phyloP scores from a whole-genome alignment of 2,113 vertebrate genomes.

The Protomyctophum bolini region DNA sequence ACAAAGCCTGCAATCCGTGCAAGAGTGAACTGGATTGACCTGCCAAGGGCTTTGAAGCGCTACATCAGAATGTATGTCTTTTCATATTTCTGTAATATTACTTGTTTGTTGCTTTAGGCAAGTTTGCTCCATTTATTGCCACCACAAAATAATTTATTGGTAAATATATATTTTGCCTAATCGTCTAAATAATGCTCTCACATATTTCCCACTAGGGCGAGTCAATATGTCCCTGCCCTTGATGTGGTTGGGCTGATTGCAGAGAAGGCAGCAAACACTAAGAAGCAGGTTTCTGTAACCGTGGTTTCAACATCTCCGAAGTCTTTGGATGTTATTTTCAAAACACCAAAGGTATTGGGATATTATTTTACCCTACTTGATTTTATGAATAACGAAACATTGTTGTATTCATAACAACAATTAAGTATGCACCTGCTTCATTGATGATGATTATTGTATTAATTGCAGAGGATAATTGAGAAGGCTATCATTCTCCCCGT shows the following conservation, averaged over 20 bases:
- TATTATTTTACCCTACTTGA: neutral
- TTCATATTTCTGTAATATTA: neutral
- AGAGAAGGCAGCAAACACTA: constrained; percentile 58
- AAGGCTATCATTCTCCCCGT: constrained; percentile 71
- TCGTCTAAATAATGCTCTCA: neutral
- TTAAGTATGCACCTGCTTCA: neutral
- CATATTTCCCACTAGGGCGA: constrained; percentile 62
- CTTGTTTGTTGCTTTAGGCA: too few species aligned
- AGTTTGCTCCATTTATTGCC: neutral
- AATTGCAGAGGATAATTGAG: constrained; percentile 75
- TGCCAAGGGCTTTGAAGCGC: constrained; percentile 61
- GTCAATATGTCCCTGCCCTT: constrained; percentile 58
- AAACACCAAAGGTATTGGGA: constrained; percentile 71
- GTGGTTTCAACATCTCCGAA: constrained; percentile 70
- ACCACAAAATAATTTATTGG: too few species aligned
- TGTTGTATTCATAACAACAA: neutral
- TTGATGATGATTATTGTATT: constrained; percentile 4
- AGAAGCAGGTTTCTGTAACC: constrained; percentile 66
- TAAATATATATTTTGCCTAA: too few species aligned
- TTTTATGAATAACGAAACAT: too few species aligned
- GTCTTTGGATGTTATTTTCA: constrained; percentile 71
- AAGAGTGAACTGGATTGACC: constrained; percentile 69
- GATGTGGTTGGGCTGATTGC: constrained; percentile 61
- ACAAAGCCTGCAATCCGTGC: constrained; percentile 73
- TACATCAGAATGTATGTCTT: constrained; percentile 65